phyloP scores from a whole-genome alignment of 92 coral and sea anemone species.

The Phenganax stokvisi region DNA sequence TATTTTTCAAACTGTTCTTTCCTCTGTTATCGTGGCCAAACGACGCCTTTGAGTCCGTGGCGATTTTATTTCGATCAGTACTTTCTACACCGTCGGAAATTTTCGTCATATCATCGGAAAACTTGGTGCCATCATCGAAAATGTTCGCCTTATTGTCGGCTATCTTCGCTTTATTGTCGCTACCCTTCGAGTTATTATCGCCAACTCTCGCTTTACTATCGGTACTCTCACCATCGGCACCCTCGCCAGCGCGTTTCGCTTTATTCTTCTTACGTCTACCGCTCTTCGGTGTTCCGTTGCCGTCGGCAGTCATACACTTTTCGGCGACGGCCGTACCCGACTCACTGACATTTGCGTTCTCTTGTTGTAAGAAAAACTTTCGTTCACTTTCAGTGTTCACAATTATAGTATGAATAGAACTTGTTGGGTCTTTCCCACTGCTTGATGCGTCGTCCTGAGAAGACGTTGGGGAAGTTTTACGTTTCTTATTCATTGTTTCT shows the following conservation, averaged over 20 bases:
- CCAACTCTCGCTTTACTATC: not conserved
- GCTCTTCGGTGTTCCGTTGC: not conserved
- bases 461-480: too few species aligned
- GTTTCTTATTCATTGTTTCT: too few species aligned
- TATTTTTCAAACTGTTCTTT: constrained; percentile 1
- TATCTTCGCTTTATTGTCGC: not conserved
- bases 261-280: not conserved
- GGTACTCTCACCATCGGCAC: not conserved
- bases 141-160: not conserved
- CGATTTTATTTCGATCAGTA: not conserved
- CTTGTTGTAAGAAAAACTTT: too few species aligned
- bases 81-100: not conserved
- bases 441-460: too few species aligned
- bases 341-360: too few species aligned
- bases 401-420: too few species aligned
- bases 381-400: too few species aligned
- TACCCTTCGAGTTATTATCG: not conserved
- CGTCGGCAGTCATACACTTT: too few species aligned
- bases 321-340: too few species aligned
- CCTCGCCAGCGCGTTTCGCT: not conserved
- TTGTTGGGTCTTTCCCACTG: too few species aligned
- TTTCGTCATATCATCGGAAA: not conserved
- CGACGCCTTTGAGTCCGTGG: not conserved
- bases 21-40: too few species aligned
- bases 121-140: not conserved